Conservation (phyloP, 2,888 invertebrate species). For the Chrysolina haemoptera region DNA sequence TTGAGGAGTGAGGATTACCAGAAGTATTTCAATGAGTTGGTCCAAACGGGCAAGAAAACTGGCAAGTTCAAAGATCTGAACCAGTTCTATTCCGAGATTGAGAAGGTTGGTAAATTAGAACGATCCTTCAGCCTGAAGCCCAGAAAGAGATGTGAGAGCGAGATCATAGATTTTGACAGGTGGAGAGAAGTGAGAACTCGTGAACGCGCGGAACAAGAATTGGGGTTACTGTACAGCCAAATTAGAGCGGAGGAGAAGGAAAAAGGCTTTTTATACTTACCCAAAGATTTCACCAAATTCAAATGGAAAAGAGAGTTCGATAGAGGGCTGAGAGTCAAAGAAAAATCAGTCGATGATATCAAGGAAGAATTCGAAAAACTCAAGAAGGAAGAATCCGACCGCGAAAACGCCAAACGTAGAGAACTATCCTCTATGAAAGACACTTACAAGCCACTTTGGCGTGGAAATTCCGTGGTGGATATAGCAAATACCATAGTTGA, state of each 20-base stretch:
- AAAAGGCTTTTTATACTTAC: constrained; percentile 86
- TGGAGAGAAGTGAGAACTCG: constrained; percentile 87
- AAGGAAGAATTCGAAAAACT: constrained; percentile 82
- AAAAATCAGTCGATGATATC: constrained; percentile 90
- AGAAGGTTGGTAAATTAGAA: constrained; percentile 88
- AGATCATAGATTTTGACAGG: constrained; percentile 88
- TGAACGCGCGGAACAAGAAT: constrained; percentile 87
- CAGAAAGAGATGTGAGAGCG: constrained; percentile 81
- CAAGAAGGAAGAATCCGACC: constrained; percentile 71
- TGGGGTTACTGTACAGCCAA: constrained; percentile 83
- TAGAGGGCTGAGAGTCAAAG: constrained; percentile 84
- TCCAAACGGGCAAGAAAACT: constrained; percentile 79
- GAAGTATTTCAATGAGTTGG: constrained; percentile 77
- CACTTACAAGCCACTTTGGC: constrained; percentile 86
- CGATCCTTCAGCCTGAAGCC: constrained; percentile 83
- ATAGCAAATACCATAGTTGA: constrained; percentile 81
- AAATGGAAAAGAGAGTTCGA: constrained; percentile 86
- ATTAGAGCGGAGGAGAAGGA: constrained; percentile 85
- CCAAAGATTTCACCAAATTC: constrained; percentile 80
- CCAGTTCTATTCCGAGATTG: constrained; percentile 87
- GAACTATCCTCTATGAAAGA: constrained; percentile 74
- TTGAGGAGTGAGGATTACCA: constrained; percentile 77
- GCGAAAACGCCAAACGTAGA: constrained; percentile 69
- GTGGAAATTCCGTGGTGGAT: constrained; percentile 87
- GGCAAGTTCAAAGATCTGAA: constrained; percentile 88